Evolutionary conservation across 2,113 vertebrate genomes (phyloP).

Genomic region (Mormyrus lacerda): DNA sequence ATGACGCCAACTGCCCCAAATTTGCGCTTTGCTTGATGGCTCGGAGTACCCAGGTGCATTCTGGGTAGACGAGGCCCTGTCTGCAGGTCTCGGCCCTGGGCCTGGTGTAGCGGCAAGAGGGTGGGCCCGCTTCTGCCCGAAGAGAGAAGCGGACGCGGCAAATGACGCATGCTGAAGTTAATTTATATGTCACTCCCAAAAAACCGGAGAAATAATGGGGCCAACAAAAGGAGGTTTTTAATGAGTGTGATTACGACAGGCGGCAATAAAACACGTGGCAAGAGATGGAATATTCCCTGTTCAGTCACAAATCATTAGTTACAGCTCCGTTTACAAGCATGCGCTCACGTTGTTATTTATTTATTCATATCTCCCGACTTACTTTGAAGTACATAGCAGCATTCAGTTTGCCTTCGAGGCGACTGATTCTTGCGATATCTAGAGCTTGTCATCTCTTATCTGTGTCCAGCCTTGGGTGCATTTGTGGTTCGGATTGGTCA

Average conservation of each 20-base stretch:
- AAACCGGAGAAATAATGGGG: constrained; percentile 21
- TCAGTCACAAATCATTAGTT: constrained; percentile 18
- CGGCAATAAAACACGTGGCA: neutral
- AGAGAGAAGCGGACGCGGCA: neutral
- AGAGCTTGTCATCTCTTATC: constrained; percentile 3
- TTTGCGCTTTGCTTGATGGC: neutral
- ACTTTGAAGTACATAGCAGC: constrained; percentile 5
- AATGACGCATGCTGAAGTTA: constrained; percentile 19
- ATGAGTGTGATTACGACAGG: constrained; percentile 22
- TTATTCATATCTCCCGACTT: neutral
- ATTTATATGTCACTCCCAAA: constrained; percentile 21
- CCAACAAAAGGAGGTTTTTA: constrained; percentile 15
- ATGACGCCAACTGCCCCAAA: neutral
- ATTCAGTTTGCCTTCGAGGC: neutral
- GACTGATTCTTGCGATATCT: neutral
- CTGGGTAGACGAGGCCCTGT: neutral
- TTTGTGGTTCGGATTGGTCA: constrained; percentile 1
- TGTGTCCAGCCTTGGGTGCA: neutral
- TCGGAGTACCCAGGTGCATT: neutral
- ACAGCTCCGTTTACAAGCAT: constrained; percentile 1
- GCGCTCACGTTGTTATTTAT: neutral
- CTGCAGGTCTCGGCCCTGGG: neutral
- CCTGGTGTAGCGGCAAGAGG: neutral
- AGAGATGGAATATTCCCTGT: constrained; percentile 7
- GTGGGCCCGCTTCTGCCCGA: too few species aligned